These are phyloP conservation scores for Melolontha melolontha DNA, from an alignment of 2,888 invertebrate genomes.

Conservation along the genomic window DNA sequence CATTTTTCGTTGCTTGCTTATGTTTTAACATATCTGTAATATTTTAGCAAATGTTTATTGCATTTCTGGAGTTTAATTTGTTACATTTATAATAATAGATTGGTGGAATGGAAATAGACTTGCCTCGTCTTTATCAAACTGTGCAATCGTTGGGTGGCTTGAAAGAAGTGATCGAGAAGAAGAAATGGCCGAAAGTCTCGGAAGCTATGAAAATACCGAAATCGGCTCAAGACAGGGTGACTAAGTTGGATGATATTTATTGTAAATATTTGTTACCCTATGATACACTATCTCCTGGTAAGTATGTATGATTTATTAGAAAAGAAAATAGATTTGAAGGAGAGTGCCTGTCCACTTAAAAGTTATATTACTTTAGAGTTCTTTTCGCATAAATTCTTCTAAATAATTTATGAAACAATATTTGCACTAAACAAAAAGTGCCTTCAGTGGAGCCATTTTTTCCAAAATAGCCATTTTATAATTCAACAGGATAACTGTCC, in stretches of 20 bases:
- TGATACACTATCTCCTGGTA: conserved; percentile 82
- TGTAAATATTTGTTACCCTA: conserved; percentile 92
- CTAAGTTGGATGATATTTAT: conserved; percentile 89
- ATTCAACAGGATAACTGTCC: too few relatives aligned
- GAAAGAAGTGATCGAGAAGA: conserved; percentile 87
- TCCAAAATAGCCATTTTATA: too few relatives aligned
- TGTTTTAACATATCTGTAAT: too few relatives aligned
- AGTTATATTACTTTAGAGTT: too few relatives aligned
- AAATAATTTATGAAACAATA: too few relatives aligned
- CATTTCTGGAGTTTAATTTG: not conserved
- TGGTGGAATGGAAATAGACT: conserved; percentile 91
- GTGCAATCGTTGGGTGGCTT: conserved; percentile 89
- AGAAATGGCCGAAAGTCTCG: conserved; percentile 89
- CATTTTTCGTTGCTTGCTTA: too few relatives aligned
- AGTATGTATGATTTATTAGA: conserved; percentile 52
- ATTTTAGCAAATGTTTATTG: too few relatives aligned
- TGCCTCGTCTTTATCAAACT: conserved; percentile 86
- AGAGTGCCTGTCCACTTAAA: too few relatives aligned
- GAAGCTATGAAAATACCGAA: conserved; percentile 89
- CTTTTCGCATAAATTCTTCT: too few relatives aligned
- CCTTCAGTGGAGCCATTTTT: too few relatives aligned
- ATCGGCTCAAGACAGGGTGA: conserved; percentile 81
- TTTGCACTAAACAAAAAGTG: too few relatives aligned
- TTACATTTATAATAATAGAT: conserved; percentile 68
- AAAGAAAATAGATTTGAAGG: too few relatives aligned